A percentile compares a stretch with the other conserved stretches of the same genome.
Evolutionary conservation across 2,113 vertebrate genomes (phyloP).

Genomic region (Apaloderma vittatum): DNA sequence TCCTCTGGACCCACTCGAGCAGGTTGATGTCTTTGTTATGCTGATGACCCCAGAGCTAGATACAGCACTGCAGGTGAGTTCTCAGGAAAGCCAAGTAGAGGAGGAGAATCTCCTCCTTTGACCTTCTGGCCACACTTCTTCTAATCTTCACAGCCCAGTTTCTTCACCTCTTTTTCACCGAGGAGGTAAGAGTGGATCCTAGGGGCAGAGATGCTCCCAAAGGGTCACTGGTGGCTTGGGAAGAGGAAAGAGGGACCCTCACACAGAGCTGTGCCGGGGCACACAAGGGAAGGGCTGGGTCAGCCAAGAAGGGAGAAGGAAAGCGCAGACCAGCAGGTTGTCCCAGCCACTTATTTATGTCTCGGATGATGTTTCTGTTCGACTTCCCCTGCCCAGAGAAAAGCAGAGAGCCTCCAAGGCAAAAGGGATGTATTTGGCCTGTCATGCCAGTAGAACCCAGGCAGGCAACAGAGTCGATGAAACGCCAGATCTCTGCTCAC

Average conservation of each 20-base stretch:
- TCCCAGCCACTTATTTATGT: not conserved
- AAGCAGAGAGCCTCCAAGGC: not conserved
- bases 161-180: not conserved
- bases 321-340: not conserved
- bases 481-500: not conserved
- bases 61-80: rapidly evolving
- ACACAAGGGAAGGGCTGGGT: not conserved
- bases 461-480: not conserved
- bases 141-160: not conserved
- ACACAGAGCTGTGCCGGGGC: not conserved
- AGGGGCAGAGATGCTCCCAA: rapidly evolving
- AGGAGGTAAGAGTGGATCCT: not conserved
- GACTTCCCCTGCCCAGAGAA: not conserved
- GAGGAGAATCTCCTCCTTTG: not conserved
- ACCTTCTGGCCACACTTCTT: not conserved
- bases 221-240: not conserved
- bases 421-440: not conserved
- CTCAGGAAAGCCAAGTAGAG: not conserved
- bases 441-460: not conserved
- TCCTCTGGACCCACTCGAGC: rapidly evolving
- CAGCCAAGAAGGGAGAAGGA: not conserved
- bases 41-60: not conserved
- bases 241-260: not conserved
- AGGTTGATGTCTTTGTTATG: not conserved
- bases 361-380: not conserved